A percentile compares a stretch with the other conserved stretches of the same genome.
Conservation (phyloP, 2,113 vertebrate genomes). For the Nettapus auritus region DNA sequence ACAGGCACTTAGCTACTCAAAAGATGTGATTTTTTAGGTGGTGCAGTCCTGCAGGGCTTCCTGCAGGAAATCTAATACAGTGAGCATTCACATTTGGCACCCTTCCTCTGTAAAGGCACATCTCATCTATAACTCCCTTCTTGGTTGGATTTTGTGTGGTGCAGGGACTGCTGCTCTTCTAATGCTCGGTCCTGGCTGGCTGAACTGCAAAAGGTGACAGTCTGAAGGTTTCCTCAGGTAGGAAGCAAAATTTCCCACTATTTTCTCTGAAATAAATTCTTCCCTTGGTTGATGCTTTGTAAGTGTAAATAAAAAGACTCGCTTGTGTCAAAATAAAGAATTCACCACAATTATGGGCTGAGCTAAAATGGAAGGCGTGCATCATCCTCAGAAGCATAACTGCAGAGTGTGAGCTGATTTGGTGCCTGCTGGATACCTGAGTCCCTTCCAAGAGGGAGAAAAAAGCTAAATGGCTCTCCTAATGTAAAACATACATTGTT, state of each 20-base stretch:
- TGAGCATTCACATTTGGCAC: background rate
- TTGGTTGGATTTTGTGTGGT: background rate
- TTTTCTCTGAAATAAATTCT: background rate
- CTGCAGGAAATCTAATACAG: background rate
- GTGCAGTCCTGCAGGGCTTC: background rate
- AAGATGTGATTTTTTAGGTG: background rate
- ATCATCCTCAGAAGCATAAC: background rate
- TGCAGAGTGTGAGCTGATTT: background rate
- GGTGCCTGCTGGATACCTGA: background rate
- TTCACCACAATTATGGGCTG: background rate
- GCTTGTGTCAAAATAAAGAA: background rate
- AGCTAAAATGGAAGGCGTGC: background rate
- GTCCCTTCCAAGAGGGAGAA: background rate
- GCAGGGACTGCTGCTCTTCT: background rate
- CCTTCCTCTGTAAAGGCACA: background rate
- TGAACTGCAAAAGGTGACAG: background rate
- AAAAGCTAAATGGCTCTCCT: background rate
- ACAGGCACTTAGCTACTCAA: background rate
- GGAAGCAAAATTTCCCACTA: background rate
- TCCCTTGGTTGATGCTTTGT: background rate
- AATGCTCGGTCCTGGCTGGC: background rate
- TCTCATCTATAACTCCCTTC: background rate
- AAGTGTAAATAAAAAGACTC: background rate
- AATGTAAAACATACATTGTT: slow-evolving; percentile 19
- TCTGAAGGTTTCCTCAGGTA: background rate